These are phyloP conservation scores for Allygus modestus DNA, from an alignment of 2,888 invertebrate genomes.

Conservation along the genomic window DNA sequence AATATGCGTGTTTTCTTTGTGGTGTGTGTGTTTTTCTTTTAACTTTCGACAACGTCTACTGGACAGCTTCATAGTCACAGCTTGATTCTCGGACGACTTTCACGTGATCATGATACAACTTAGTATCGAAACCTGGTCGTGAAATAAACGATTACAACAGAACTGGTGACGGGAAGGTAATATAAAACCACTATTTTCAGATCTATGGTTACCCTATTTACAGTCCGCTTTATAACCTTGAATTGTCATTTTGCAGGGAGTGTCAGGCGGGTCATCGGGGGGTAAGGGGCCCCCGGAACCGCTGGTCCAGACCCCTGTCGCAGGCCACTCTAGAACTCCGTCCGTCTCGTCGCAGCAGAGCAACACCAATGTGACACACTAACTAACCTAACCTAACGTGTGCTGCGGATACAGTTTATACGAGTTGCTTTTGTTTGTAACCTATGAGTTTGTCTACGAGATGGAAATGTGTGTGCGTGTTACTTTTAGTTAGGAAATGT, in stretches of 20 bases:
- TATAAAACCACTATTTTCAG: too few relatives aligned
- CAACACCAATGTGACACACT: conserved; percentile 38
- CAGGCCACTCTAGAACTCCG: conserved; percentile 81
- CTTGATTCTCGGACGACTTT: too few relatives aligned
- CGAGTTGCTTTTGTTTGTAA: background rate
- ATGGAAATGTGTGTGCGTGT: conserved; percentile 4
- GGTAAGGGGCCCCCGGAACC: conserved; percentile 81
- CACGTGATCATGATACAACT: too few relatives aligned
- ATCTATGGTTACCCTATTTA: too few relatives aligned
- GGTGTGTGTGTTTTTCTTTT: too few relatives aligned
- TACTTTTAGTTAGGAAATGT: conserved; percentile 1
- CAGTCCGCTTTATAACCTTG: too few relatives aligned
- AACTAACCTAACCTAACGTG: background rate
- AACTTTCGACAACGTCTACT: too few relatives aligned
- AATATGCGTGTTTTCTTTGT: too few relatives aligned
- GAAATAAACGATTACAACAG: too few relatives aligned
- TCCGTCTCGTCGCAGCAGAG: conserved; percentile 70
- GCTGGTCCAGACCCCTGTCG: conserved; percentile 82
- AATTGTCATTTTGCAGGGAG: conserved; percentile 1
- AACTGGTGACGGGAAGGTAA: too few relatives aligned
- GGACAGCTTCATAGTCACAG: too few relatives aligned
- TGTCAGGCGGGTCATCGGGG: conserved; percentile 73
- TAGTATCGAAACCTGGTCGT: too few relatives aligned
- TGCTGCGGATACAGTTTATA: background rate
- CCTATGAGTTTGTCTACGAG: background rate